A percentile compares a stretch with the other conserved stretches of the same genome.
These are phyloP conservation scores for Stenolophus ochropezus DNA, from an alignment of 2,888 invertebrate genomes.

Conservation along the genomic window DNA sequence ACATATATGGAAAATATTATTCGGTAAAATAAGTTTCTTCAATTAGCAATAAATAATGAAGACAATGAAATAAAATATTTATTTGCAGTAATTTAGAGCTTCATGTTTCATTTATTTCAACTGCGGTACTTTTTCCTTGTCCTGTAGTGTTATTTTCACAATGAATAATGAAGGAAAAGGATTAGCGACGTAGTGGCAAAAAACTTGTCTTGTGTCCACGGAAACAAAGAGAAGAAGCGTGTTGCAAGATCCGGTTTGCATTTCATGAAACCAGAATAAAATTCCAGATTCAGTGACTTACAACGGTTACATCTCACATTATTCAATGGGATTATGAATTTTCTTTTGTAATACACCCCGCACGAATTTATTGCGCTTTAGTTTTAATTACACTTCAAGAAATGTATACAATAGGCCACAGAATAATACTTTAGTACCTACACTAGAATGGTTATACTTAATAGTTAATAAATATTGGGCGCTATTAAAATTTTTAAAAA, in stretches of 20 bases:
- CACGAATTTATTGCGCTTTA: too few relatives aligned
- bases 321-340: neutral
- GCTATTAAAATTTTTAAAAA: too few relatives aligned
- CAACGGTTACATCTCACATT: neutral
- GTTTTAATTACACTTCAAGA: too few relatives aligned
- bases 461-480: too few relatives aligned
- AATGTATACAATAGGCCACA: too few relatives aligned
- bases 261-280: neutral
- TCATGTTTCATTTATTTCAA: neutral
- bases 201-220: slow-evolving; percentile 3
- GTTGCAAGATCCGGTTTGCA: neutral
- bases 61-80: neutral
- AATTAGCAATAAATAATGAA: neutral
- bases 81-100: neutral
- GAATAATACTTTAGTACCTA: too few relatives aligned
- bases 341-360: too few relatives aligned
- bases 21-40: neutral
- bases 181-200: neutral
- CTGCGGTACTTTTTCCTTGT: neutral
- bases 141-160: neutral
- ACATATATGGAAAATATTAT: too few relatives aligned
- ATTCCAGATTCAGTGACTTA: slow-evolving; percentile 11
- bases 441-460: too few relatives aligned
- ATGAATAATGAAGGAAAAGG: slow-evolving; percentile 34
- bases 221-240: slow-evolving; percentile 29